Conservation (phyloP, 1,140 invertebrate species). For the Drosophila erecta region DNA sequence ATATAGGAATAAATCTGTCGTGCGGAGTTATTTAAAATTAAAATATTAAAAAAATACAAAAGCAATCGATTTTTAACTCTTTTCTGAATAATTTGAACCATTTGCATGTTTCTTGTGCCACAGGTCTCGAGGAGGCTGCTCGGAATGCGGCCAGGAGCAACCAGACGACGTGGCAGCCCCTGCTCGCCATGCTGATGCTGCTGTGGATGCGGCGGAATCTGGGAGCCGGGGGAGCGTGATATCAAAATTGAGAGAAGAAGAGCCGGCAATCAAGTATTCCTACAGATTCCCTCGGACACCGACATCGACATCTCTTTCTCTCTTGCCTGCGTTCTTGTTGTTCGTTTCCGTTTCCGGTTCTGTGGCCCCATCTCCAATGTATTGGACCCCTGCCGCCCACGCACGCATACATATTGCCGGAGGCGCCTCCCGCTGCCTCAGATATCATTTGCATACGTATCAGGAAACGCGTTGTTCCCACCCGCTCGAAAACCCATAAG, state of each 20-base stretch:
- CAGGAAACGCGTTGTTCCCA: slow-evolving; percentile 65
- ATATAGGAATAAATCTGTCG: not conserved
- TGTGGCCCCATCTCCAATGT: slow-evolving; percentile 18
- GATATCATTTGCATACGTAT: slow-evolving; percentile 81
- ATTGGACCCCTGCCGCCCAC: slow-evolving; percentile 22
- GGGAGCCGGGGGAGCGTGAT: slow-evolving; percentile 61
- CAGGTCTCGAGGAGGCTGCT: slow-evolving; percentile 67
- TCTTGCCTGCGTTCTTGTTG: slow-evolving; percentile 34
- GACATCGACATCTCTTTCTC: slow-evolving; percentile 39
- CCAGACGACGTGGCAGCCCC: slow-evolving; percentile 23
- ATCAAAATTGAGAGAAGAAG: slow-evolving; percentile 67
- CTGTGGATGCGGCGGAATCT: slow-evolving; percentile 30
- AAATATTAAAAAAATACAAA: not conserved
- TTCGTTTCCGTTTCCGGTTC: slow-evolving; percentile 59
- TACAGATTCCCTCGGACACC: slow-evolving; percentile 63
- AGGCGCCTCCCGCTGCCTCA: slow-evolving; percentile 44
- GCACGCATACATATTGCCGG: slow-evolving; percentile 45
- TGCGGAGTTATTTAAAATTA: not conserved
- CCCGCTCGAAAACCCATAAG: slow-evolving; percentile 1
- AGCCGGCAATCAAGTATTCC: slow-evolving; percentile 80
- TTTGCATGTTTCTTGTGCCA: not conserved
- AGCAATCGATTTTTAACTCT: not conserved
- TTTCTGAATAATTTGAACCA: not conserved
- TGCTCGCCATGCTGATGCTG: slow-evolving; percentile 23
- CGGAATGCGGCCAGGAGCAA: slow-evolving; percentile 44